phyloP scores from a whole-genome alignment of 2,113 vertebrate species.

The Oncorhynchus keta region DNA sequence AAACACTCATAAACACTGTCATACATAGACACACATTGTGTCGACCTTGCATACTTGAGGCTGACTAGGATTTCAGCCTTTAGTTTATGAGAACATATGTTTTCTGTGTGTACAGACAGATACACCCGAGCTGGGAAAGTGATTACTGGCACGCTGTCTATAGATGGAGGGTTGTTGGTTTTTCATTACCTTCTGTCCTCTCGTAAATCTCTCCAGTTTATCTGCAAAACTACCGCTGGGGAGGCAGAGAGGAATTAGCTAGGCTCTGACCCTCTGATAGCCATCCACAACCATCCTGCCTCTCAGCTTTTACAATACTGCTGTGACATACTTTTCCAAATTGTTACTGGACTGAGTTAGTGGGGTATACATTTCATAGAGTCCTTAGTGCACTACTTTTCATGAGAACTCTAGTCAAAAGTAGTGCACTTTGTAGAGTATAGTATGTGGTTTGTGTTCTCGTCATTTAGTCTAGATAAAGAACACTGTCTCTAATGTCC shows the following conservation, averaged over 20 bases:
- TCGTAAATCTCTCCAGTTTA: slow-evolving; percentile 49
- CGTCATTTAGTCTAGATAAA: no score
- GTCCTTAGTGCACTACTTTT: neutral
- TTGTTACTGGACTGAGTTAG: neutral
- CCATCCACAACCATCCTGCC: neutral
- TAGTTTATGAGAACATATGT: slow-evolving; percentile 53
- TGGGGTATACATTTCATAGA: no score
- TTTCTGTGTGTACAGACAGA: slow-evolving; percentile 37
- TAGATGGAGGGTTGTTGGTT: slow-evolving; percentile 73
- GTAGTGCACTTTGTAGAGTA: no score
- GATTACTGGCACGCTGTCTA: slow-evolving; percentile 63
- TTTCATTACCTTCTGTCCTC: slow-evolving; percentile 65
- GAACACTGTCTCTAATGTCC: no score
- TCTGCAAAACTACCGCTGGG: slow-evolving; percentile 30
- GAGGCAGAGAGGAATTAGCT: slow-evolving; percentile 15
- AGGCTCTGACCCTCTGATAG: neutral
- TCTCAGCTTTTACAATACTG: neutral
- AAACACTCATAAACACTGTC: no score
- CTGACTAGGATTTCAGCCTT: slow-evolving; percentile 8
- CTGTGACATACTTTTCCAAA: neutral
- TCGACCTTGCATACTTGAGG: neutral
- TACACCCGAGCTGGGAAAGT: slow-evolving; percentile 76
- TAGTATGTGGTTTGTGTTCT: no score
- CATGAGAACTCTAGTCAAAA: no score
- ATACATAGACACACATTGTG: neutral